Base-by-base conservation (phyloP, 2,797 vertebrate genomes). In the Xenopus petersii region DNA sequence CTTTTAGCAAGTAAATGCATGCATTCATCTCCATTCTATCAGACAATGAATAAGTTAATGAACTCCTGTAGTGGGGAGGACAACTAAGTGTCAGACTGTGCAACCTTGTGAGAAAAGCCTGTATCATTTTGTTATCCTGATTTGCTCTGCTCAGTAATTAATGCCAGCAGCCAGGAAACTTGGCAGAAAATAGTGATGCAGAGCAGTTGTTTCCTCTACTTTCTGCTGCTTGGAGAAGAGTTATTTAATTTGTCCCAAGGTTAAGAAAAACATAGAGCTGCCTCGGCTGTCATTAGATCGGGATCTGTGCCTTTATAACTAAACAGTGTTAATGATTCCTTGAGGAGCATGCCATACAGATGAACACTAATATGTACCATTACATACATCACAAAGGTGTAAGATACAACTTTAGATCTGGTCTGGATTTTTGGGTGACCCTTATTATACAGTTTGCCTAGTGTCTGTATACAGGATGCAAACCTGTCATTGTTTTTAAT, bases 191-290 rank as follows among this genome's bases (percentile, higher is more conserved):
- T 76, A 84, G 87, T 82, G 84, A 82, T 86, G 80, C 77, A 82
- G 83, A 82, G 84, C 86, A 88, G 83, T 64, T 83, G 86, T 86
- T 88, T 89, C 84, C 86, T 83, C 84, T 85, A 72, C 87, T 90
- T 82, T 74, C 79, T 83, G 85, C 82, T 70, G 48, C 82, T 77
- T 71, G 12, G 81, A 79, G 83, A 86, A 81, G 81, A 84, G 85
- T 88, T 87, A 91, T 89, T 88, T 88, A 88, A 91, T 91, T 88
- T 89, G 81, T 89, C 85, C 82, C 88, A 89, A 89, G 87, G 87
- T 90, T 90, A 88, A 88, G 86, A 77, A 85, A 85, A 42, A 84
- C 36, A 77, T 49, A 67, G 64, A 67, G 69, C 71, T 76, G 54
- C 69, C 71, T 70, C 69, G 65, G 75, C 75, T 76, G 75, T 55